Base-by-base conservation (phyloP, 2,888 invertebrate species). In the Boloria euphrosyne region DNA sequence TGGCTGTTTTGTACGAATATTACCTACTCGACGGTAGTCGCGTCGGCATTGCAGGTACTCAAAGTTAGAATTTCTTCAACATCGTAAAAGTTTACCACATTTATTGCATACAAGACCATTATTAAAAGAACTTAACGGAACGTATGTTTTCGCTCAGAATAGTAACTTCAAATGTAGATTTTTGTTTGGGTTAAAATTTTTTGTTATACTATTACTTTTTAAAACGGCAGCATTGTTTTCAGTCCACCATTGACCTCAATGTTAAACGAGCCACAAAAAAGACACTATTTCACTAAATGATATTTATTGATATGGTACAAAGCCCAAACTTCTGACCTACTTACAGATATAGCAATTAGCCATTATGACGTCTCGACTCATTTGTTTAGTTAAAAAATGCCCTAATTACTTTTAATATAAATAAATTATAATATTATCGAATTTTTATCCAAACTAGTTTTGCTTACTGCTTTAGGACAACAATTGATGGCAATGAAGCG, bases 41-140 rank as follows among this genome's bases (percentile, higher is more conserved):
- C 44, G 55, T 50, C 38, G 17, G 27, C 38, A 18, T 49, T 63
- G 17, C 43, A 53, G 46, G 16, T 43, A 50, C 10, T 50, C 13
- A 55, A 54, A 63, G 49, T 63, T 31, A 7, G 18, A 57, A 63
- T 57, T 57, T 63, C 55, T 50, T 55, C 50, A 57, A 51, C 50
- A 63, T 63, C 22, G 63, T 63, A 57, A 63, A 63, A 63, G 49
- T 63, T 63, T 16, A 17, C 38, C 63, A n/a, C 57, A 0, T n/a
- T 50, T 49, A 50, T 38, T 22, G 43, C 50, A 50, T 53, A 53
- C 52, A 22, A 44, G 47, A 55, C 18, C 13, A 59, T 59, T 31
- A 17, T 17, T 49, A 27, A 49, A 10, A 38, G 22, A 62, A 62
- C 53, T 63, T 63, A 50, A 13, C 43, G 59, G 10, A 49, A 59